These are phyloP conservation scores for Grus americana DNA, from an alignment of 2,113 vertebrate genomes.

Conservation along the genomic window DNA sequence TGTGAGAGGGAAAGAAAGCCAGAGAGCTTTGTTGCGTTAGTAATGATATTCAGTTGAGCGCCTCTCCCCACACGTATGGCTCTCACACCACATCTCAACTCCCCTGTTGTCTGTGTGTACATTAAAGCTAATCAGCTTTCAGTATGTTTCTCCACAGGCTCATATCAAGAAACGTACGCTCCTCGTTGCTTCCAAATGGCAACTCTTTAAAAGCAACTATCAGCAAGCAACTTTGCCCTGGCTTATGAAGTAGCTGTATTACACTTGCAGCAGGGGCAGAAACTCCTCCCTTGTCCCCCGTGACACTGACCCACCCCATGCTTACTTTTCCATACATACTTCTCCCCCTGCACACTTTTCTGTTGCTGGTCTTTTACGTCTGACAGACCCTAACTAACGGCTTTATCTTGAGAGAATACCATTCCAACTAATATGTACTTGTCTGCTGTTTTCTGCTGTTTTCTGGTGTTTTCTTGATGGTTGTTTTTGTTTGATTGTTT, in stretches of 20 bases:
- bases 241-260: neutral
- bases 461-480: no score
- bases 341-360: neutral
- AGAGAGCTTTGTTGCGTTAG: neutral
- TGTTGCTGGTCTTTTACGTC: neutral
- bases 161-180: neutral
- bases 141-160: neutral
- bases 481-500: neutral
- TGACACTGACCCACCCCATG: accelerated
- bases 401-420: neutral
- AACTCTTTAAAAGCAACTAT: neutral
- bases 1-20: neutral
- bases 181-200: neutral
- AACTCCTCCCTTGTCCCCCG: neutral
- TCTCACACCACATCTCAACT: neutral
- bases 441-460: no score
- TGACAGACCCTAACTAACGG: neutral
- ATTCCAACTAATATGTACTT: accelerated
- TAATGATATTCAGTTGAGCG: accelerated
- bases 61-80: accelerated
- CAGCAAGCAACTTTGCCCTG: neutral
- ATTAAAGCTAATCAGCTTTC: neutral
- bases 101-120: neutral
- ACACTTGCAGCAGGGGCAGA: neutral
- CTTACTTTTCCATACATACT: accelerated